Conservation (phyloP, 2,888 invertebrate species). For the Chesias legatella region DNA sequence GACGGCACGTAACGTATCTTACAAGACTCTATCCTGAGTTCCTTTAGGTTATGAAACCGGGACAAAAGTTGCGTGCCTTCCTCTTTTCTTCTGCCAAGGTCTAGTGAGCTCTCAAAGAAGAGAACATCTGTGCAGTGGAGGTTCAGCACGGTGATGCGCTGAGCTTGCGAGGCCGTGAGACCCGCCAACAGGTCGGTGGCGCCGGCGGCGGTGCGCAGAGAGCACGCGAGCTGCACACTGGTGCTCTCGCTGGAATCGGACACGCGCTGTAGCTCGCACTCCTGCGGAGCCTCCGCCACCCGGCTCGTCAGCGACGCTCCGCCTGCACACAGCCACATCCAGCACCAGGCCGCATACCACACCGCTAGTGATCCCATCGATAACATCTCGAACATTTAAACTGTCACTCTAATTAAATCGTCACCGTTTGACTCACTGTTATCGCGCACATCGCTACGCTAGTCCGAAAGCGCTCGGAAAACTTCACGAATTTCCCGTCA, state of each 20-base stretch:
- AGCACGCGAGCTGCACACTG: slow-evolving; percentile 82
- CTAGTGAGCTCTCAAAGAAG: slow-evolving; percentile 86
- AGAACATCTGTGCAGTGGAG: slow-evolving; percentile 87
- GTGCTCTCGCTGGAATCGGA: slow-evolving; percentile 77
- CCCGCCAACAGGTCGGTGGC: slow-evolving; percentile 83
- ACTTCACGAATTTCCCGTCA: slow-evolving; percentile 78
- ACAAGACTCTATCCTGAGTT: slow-evolving; percentile 87
- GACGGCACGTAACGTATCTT: slow-evolving; percentile 88
- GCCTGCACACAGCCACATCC: slow-evolving; percentile 59
- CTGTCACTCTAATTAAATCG: slow-evolving; percentile 73
- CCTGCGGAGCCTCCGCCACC: slow-evolving; percentile 84
- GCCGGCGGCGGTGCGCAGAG: slow-evolving; percentile 83
- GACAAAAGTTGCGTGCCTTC: slow-evolving; percentile 80
- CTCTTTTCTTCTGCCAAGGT: slow-evolving; percentile 77
- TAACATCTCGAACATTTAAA: slow-evolving; percentile 73
- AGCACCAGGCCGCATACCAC: slow-evolving; percentile 64
- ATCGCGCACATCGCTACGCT: slow-evolving; percentile 71
- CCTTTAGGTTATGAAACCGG: slow-evolving; percentile 83
- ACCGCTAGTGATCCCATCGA: slow-evolving; percentile 69
- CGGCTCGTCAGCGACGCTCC: slow-evolving; percentile 74
- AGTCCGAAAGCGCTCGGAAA: slow-evolving; percentile 69
- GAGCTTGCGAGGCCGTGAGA: slow-evolving; percentile 83
- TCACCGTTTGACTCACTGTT: slow-evolving; percentile 63
- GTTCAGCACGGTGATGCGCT: slow-evolving; percentile 84
- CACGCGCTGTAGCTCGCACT: slow-evolving; percentile 86